A percentile compares a stretch with the other conserved stretches of the same genome.
phyloP scores from a whole-genome alignment of 2,113 vertebrate genomes.

The Actinemys pallida region DNA sequence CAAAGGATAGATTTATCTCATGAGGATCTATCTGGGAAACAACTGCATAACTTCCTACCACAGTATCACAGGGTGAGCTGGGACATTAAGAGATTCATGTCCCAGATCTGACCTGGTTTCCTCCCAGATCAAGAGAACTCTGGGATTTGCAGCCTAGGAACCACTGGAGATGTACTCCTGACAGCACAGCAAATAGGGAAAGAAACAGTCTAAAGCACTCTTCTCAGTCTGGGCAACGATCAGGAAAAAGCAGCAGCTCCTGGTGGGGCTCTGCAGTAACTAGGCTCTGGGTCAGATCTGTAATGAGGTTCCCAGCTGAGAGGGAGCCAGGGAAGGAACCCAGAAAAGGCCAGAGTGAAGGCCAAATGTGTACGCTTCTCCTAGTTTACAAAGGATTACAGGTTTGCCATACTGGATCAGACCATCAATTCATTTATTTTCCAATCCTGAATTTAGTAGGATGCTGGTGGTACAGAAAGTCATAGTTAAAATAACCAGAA shows the following conservation, averaged over 20 bases:
- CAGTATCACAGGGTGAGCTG: slow-evolving; percentile 28
- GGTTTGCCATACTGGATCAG: slow-evolving; percentile 39
- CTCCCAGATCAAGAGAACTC: slow-evolving; percentile 28
- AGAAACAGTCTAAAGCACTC: slow-evolving; percentile 47
- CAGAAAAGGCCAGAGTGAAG: slow-evolving; percentile 42
- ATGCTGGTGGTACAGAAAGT: slow-evolving; percentile 40
- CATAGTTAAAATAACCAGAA: slow-evolving; percentile 29
- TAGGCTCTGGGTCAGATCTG: slow-evolving; percentile 29
- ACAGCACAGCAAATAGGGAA: slow-evolving; percentile 26
- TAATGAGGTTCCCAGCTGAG: neutral
- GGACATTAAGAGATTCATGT: slow-evolving; percentile 17
- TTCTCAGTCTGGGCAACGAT: slow-evolving; percentile 37
- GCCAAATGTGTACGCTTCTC: slow-evolving; percentile 9
- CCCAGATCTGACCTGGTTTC: slow-evolving; percentile 34
- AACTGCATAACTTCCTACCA: neutral
- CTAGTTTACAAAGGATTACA: slow-evolving; percentile 18
- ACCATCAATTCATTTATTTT: slow-evolving; percentile 17
- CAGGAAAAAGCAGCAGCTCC: slow-evolving; percentile 14
- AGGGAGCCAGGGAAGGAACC: slow-evolving; percentile 53
- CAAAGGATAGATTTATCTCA: neutral
- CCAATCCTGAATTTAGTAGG: neutral
- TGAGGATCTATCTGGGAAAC: neutral
- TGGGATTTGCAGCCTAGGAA: slow-evolving; percentile 52
- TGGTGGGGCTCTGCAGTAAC: slow-evolving; percentile 46
- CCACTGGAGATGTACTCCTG: slow-evolving; percentile 33